Percentiles rank a stretch among this genome's conserved stretches.
phyloP scores from a whole-genome alignment of 1,140 invertebrate species.

The Bombus waltoni region DNA sequence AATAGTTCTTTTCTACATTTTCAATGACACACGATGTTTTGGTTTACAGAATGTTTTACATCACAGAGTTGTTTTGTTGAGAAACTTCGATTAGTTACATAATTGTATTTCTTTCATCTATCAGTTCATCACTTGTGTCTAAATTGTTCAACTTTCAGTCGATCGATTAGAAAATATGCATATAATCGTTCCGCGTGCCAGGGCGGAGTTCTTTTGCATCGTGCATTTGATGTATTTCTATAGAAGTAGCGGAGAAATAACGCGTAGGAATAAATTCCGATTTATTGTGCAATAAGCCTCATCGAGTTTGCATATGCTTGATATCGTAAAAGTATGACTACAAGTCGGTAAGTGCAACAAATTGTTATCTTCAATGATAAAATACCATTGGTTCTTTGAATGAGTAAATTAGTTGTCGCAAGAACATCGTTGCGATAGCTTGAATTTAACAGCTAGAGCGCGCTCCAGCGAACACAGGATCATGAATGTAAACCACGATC shows the following conservation, averaged over 20 bases:
- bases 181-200: not conserved
- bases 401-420: too few species aligned
- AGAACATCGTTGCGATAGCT: not conserved
- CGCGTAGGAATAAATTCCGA: slow-evolving; percentile 34
- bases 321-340: not conserved
- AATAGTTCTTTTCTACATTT: not conserved
- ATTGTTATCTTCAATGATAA: slow-evolving; percentile 20
- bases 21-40: not conserved
- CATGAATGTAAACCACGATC: slow-evolving; percentile 15
- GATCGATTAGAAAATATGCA: not conserved
- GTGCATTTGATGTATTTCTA: not conserved
- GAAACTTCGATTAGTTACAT: not conserved
- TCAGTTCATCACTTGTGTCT: too few species aligned
- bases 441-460: slow-evolving; percentile 16
- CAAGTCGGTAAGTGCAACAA: not conserved
- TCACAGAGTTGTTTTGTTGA: too few species aligned
- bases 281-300: slow-evolving; percentile 31
- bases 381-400: slow-evolving; percentile 3
- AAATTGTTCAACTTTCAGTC: not conserved
- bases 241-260: not conserved
- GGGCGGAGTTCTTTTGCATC: not conserved
- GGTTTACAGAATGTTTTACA: slow-evolving; percentile 8
- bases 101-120: not conserved
- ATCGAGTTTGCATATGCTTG: not conserved
- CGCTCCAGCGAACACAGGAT: not conserved